Conservation (phyloP, 2,888 invertebrate species). For the Tuta absoluta region DNA sequence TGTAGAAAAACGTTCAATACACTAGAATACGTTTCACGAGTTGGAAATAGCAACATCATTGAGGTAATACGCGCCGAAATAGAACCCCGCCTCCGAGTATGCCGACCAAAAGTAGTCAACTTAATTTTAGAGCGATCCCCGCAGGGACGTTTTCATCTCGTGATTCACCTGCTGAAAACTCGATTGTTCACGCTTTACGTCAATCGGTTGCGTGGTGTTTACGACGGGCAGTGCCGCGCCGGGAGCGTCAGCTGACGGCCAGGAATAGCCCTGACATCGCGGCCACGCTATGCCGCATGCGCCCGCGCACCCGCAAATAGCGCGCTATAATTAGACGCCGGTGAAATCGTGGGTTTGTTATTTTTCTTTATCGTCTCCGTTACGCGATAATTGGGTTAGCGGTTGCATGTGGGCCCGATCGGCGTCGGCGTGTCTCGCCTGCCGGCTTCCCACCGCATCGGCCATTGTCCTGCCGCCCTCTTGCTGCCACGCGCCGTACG, state of each 20-base stretch:
- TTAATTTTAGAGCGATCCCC: slow-evolving; percentile 74
- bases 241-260: slow-evolving; percentile 79
- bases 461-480: slow-evolving; percentile 56
- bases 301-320: slow-evolving; percentile 80
- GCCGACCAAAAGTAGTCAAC: slow-evolving; percentile 79
- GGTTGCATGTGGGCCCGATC: slow-evolving; percentile 76
- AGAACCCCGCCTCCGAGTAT: slow-evolving; percentile 75
- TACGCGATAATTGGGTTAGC: slow-evolving; percentile 81
- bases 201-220: slow-evolving; percentile 79
- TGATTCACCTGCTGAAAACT: slow-evolving; percentile 80
- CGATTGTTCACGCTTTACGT: slow-evolving; percentile 80
- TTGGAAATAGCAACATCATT: slow-evolving; percentile 71
- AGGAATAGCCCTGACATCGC: slow-evolving; percentile 81
- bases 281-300: slow-evolving; percentile 78
- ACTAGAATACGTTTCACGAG: slow-evolving; percentile 57
- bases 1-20: slow-evolving; percentile 47
- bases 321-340: slow-evolving; percentile 77
- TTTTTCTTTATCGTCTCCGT: slow-evolving; percentile 81
- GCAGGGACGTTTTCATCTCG: slow-evolving; percentile 75
- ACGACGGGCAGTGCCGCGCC: slow-evolving; percentile 58
- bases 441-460: slow-evolving; percentile 44
- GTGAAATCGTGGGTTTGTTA: slow-evolving; percentile 82
- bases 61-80: slow-evolving; percentile 70
- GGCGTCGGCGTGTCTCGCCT: slow-evolving; percentile 78
- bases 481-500: slow-evolving; percentile 24